A percentile compares a stretch with the other conserved stretches of the same genome.
phyloP scores from a whole-genome alignment of 2,797 vertebrate genomes.

The Helostoma temminkii region DNA sequence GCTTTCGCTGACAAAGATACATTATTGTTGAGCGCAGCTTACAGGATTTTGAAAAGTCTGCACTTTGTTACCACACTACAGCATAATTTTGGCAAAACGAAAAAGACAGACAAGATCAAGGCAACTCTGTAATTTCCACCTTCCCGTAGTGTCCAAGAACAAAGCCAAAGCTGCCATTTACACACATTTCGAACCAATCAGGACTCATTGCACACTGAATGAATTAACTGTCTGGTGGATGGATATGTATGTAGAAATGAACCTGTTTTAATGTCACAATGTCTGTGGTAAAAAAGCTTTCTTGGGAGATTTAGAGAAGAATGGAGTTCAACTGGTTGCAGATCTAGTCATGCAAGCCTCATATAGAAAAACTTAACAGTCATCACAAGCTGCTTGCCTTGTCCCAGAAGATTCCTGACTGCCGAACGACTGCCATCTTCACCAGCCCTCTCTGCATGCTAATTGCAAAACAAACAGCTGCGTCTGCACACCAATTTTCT shows the following conservation, averaged over 20 bases:
- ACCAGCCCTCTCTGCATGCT: neutral
- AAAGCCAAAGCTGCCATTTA: too few relatives aligned
- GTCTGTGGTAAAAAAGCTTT: neutral
- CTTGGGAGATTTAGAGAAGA: neutral
- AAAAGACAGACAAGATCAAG: neutral
- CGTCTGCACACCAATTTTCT: slow-evolving; percentile 6
- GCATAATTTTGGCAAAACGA: neutral
- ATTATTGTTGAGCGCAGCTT: neutral
- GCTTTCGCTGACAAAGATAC: slow-evolving; percentile 3
- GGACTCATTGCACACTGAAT: too few relatives aligned
- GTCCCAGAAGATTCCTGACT: neutral
- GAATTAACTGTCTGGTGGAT: too few relatives aligned
- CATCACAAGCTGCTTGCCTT: neutral
- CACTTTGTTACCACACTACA: neutral
- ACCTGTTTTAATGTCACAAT: neutral
- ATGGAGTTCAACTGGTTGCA: too few relatives aligned
- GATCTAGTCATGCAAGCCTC: neutral
- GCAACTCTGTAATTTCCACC: neutral
- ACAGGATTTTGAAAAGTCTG: neutral
- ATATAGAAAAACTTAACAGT: neutral
- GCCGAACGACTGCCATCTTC: neutral
- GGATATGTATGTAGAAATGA: neutral
- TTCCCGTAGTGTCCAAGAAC: neutral
- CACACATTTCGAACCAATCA: too few relatives aligned
- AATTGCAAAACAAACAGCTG: slow-evolving; percentile 29